Evolutionary conservation across 1,140 invertebrate species (phyloP).

Genomic region (Bombus consobrinus): DNA sequence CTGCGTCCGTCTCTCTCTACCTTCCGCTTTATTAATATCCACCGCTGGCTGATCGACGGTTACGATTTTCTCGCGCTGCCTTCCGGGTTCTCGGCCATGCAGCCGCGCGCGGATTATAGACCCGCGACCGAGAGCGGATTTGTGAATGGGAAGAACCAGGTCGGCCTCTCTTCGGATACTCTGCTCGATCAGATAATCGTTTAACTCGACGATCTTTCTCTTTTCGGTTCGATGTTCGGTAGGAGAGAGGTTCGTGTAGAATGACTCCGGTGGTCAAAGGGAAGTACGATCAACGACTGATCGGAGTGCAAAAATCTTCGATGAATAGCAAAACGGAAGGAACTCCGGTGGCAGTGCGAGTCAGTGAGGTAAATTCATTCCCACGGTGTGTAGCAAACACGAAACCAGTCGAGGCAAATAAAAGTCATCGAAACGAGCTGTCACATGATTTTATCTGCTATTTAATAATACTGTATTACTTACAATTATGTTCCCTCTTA

Average conservation of each 20-base stretch:
- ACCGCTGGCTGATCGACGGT: slow-evolving; percentile 62
- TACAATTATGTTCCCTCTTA: neutral
- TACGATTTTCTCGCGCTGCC: slow-evolving; percentile 65
- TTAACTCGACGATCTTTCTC: too few relatives aligned
- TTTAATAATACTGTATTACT: slow-evolving; percentile 13
- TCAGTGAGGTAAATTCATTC: slow-evolving; percentile 19
- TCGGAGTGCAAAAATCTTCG: too few relatives aligned
- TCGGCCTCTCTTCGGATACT: neutral
- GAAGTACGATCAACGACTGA: neutral
- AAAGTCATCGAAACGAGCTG: slow-evolving; percentile 14
- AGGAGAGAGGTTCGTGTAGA: too few relatives aligned
- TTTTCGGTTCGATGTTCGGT: too few relatives aligned
- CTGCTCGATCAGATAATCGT: too few relatives aligned
- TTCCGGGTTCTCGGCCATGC: slow-evolving; percentile 58
- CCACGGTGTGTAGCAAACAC: slow-evolving; percentile 31
- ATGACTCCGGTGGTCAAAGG: neutral
- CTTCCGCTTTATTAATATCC: slow-evolving; percentile 66
- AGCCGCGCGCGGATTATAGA: neutral
- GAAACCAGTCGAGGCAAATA: slow-evolving; percentile 34
- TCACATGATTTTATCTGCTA: slow-evolving; percentile 6
- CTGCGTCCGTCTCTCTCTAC: slow-evolving; percentile 5
- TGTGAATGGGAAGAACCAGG: slow-evolving; percentile 15
- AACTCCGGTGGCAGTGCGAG: neutral
- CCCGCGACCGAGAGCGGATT: neutral
- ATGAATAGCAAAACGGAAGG: neutral